Evolutionary conservation across 2,113 vertebrate species (phyloP), one percentile per base, ranked within the genome.

Genomic region (Nyctereutes procyonoides): DNA sequence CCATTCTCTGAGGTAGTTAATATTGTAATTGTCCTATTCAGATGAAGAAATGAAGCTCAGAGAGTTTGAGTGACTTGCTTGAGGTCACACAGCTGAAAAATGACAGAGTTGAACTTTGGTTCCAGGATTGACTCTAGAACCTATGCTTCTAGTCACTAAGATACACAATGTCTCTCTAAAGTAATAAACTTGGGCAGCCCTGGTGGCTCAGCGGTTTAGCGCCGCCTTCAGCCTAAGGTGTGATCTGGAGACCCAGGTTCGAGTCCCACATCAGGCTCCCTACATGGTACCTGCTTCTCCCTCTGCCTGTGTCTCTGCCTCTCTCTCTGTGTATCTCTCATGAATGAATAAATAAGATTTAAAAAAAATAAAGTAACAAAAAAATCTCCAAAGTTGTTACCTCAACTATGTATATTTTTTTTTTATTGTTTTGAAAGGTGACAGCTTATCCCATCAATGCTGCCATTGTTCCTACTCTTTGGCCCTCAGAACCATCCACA

Each of bases 1-100:
- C 22, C 48, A 48, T 80, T 51, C 48, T 90, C 12, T 1, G 24
- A 88, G 14, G 43, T 26, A 17, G 53, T 74, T 92, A 62, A 58
- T n/a, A 53, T 8, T 53, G 80, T 38, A 56, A 73, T 26, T 19
- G 5, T 73, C 19, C 69, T 80, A 53, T 69, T 71, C 55, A 71
- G 79, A 83, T 71, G n/a, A 93, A 89, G 32, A 93, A 62, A 43
- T 63, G 16, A 82, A 86, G 7, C 16, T 60, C 81, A 84, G 35
- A 69, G 32, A 69, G 26, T 38, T 38, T 71, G 14, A 60, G 56
- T 30, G 48, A 94, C 74, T 90, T 86, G 65, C 60, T 7, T 55
- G 9, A 63, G 74, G 84, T 80, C 28, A 73, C 82, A 90, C 56
- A 82, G 65, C 76, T 88, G 11, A 93, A 67, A 91, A 84, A 85